Percentiles rank a stretch among this genome's conserved stretches.
These are phyloP conservation scores for Notodonta ziczac DNA, from an alignment of 2,888 invertebrate genomes.

Conservation along the genomic window DNA sequence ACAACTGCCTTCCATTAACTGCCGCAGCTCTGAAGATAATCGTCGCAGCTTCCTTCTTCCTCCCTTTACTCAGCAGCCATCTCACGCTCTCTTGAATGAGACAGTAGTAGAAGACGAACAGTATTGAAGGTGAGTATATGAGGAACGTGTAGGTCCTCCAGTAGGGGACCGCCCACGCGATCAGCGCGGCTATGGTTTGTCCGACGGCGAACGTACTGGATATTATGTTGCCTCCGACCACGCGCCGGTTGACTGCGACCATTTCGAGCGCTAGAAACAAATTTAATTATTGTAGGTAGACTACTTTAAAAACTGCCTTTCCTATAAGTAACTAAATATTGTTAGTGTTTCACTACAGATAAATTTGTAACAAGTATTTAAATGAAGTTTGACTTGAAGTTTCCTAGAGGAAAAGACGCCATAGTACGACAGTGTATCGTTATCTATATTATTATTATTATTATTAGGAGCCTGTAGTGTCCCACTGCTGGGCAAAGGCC, in stretches of 20 bases:
- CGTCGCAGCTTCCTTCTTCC: slow-evolving; percentile 77
- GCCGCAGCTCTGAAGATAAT: slow-evolving; percentile 78
- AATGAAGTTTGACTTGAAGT: too few relatives aligned
- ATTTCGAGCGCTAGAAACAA: slow-evolving; percentile 85
- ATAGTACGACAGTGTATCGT: too few relatives aligned
- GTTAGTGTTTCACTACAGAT: too few relatives aligned
- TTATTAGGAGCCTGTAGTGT: too few relatives aligned
- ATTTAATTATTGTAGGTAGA: slow-evolving; percentile 14
- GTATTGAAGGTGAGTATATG: slow-evolving; percentile 86
- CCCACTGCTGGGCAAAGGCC: too few relatives aligned
- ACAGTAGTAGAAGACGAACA: slow-evolving; percentile 86
- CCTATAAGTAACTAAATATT: too few relatives aligned
- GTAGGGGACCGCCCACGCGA: slow-evolving; percentile 86
- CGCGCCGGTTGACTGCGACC: slow-evolving; percentile 87
- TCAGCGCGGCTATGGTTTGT: slow-evolving; percentile 84
- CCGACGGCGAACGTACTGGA: slow-evolving; percentile 87
- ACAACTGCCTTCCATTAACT: slow-evolving; percentile 64
- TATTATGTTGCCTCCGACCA: slow-evolving; percentile 87
- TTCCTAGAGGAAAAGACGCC: too few relatives aligned
- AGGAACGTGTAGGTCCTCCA: slow-evolving; percentile 86
- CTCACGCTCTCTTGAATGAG: slow-evolving; percentile 87
- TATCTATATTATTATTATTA: too few relatives aligned
- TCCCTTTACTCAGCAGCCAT: slow-evolving; percentile 87
- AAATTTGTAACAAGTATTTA: too few relatives aligned
- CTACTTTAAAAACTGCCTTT: too few relatives aligned